Conservation (phyloP, 2,888 invertebrate genomes). For the Nephrocerus scutellatus region DNA sequence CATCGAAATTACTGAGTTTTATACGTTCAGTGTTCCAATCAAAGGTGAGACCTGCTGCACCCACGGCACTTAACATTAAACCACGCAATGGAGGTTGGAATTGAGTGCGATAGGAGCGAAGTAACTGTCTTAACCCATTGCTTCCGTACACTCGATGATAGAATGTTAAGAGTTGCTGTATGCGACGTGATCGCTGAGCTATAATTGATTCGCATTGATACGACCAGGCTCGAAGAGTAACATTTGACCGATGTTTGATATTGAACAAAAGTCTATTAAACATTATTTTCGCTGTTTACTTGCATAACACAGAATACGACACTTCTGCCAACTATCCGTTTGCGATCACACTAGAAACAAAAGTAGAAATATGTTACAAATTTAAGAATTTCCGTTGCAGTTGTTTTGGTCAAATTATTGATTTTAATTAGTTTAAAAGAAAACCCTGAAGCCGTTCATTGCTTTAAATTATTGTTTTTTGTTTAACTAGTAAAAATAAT, state of each 20-base stretch:
- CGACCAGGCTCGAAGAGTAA: slow-evolving; percentile 51
- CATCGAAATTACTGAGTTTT: slow-evolving; percentile 51
- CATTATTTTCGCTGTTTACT: too few relatives aligned
- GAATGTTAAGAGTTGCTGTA: slow-evolving; percentile 58
- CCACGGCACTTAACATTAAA: slow-evolving; percentile 53
- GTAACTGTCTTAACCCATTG: slow-evolving; percentile 51
- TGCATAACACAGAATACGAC: slow-evolving; percentile 17
- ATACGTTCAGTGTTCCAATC: slow-evolving; percentile 60
- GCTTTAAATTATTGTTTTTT: too few relatives aligned
- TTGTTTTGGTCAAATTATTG: too few relatives aligned
- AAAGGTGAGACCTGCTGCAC: slow-evolving; percentile 51
- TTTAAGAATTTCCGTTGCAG: too few relatives aligned
- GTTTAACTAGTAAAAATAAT: too few relatives aligned
- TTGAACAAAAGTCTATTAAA: slow-evolving; percentile 36
- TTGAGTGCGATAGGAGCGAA: slow-evolving; percentile 42
- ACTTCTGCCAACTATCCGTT: too few relatives aligned
- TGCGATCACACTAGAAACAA: too few relatives aligned
- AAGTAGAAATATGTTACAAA: too few relatives aligned
- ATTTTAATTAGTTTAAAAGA: too few relatives aligned
- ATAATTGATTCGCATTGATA: slow-evolving; percentile 53
- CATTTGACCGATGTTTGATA: slow-evolving; percentile 49
- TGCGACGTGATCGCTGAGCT: slow-evolving; percentile 56
- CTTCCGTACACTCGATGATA: slow-evolving; percentile 61
- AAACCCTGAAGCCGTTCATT: too few relatives aligned
- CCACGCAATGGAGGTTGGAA: slow-evolving; percentile 50